These are phyloP conservation scores for Tholera decimalis DNA, from an alignment of 2,888 invertebrate genomes.

Conservation along the genomic window DNA sequence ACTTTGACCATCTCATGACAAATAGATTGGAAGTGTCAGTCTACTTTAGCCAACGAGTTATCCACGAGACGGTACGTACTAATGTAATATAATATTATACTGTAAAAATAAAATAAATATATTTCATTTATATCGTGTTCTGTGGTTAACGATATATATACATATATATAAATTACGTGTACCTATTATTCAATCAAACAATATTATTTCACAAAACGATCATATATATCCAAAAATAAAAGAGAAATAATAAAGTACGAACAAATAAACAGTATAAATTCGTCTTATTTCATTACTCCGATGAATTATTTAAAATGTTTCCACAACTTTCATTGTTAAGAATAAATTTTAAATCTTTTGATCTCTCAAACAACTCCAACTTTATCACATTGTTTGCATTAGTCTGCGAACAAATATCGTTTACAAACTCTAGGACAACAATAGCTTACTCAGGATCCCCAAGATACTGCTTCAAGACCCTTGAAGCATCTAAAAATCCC, in stretches of 20 bases:
- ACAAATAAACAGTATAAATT: constrained; percentile 39
- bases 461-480: constrained; percentile 60
- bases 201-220: neutral
- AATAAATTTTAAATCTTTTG: constrained; percentile 60
- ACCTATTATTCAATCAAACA: neutral
- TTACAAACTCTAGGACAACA: constrained; percentile 61
- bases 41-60: neutral
- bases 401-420: constrained; percentile 59
- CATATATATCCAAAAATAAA: constrained; percentile 13
- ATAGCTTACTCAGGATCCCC: constrained; percentile 65
- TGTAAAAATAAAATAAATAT: neutral
- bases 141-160: neutral
- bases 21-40: neutral
- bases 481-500: constrained; percentile 57
- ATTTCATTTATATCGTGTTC: too few species aligned
- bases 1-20: neutral
- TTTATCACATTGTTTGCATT: constrained; percentile 60
- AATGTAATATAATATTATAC: neutral
- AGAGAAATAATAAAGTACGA: constrained; percentile 31
- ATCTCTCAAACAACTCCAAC: constrained; percentile 50
- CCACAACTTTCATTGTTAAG: constrained; percentile 53
- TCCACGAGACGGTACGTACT: neutral
- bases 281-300: constrained; percentile 57
- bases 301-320: constrained; percentile 58
- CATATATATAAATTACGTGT: too few species aligned